Percentiles rank a stretch among this genome's conserved stretches.
phyloP scores from a whole-genome alignment of 2,888 invertebrate genomes.

The Dryadula phaetusa region DNA sequence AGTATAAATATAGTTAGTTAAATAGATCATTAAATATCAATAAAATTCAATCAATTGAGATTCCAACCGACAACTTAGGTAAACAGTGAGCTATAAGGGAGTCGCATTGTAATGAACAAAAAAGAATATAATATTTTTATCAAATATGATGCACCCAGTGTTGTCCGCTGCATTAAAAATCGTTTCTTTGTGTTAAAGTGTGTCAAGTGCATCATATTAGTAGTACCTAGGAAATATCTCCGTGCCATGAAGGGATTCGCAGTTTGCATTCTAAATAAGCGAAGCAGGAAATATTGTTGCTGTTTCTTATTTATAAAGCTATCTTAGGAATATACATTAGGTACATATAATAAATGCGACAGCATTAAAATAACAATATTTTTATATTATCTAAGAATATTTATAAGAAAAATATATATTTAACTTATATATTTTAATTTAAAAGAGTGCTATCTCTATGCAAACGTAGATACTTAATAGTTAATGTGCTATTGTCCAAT shows the following conservation, averaged over 20 bases:
- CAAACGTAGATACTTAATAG: too few species aligned
- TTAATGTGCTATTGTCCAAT: too few species aligned
- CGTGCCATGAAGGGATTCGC: slow-evolving; percentile 12
- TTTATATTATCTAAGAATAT: background rate
- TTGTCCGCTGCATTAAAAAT: slow-evolving; percentile 34
- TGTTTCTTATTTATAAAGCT: background rate
- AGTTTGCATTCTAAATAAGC: slow-evolving; percentile 22
- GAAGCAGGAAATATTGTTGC: slow-evolving; percentile 27
- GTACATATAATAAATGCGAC: background rate
- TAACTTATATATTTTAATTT: too few species aligned
- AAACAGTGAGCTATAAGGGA: background rate
- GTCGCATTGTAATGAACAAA: background rate
- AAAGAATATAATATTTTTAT: slow-evolving; percentile 1
- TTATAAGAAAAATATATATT: too few species aligned
- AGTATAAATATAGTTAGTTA: too few species aligned
- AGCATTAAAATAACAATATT: background rate
- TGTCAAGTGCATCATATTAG: slow-evolving; percentile 44
- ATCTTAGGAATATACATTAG: background rate
- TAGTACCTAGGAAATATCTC: slow-evolving; percentile 20
- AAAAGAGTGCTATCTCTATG: too few species aligned
- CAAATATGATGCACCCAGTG: slow-evolving; percentile 1
- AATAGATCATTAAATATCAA: too few species aligned
- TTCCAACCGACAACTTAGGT: too few species aligned
- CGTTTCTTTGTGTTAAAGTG: slow-evolving; percentile 43
- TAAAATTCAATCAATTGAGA: background rate